Base-by-base conservation (phyloP, 2,113 vertebrate genomes). In the human region DNA sequence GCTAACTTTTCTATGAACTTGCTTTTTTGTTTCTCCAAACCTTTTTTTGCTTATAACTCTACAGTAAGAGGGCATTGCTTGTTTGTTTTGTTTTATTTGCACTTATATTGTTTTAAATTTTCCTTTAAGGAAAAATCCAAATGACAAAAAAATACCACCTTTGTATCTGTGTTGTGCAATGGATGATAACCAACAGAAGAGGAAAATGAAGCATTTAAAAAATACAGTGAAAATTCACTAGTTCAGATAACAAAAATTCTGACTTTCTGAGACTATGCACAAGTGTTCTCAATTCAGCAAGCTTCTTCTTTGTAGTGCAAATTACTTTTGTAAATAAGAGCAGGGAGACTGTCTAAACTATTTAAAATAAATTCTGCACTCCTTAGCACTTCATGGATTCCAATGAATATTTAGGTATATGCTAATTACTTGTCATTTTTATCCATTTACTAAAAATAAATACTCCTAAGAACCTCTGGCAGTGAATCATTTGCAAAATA, bases 271-370 rank as follows among this genome's bases (percentile, higher is more conserved):
- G 52, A 45, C 61, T 30, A 16, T 30, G 52, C 43, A 57, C 4
- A 52, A 40, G 52, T 20, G 12, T 48, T 92, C 61, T 96, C 76
- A 45, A 8, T 85, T 94, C 89, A 81, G 92, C n/a, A 87, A 52
- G 79, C 22, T 83, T 68, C 40, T 89, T 85, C 92, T 97, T 97
- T 97, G 81, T 86, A 87, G 96, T 97, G 97, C 79, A 97, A 98
- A 97, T 87, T 86, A 50, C 22, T 85, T 97, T 93, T 92, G 89
- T 96, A 96, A 97, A 96, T 89, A 97, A 94, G 78, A 85, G 50
- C 59, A 57, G 43, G 32, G 18, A 80, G 70, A 87, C 30, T 66
- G 55, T 64, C 73, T 86, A 79, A 96, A 97, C 87, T 87, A 94
- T 89, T 97, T 89, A 95, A 97, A 97, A 79, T 7, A 86, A 93